phyloP scores from a whole-genome alignment of 2,113 vertebrate species.

The Anthoscopus minutus region DNA sequence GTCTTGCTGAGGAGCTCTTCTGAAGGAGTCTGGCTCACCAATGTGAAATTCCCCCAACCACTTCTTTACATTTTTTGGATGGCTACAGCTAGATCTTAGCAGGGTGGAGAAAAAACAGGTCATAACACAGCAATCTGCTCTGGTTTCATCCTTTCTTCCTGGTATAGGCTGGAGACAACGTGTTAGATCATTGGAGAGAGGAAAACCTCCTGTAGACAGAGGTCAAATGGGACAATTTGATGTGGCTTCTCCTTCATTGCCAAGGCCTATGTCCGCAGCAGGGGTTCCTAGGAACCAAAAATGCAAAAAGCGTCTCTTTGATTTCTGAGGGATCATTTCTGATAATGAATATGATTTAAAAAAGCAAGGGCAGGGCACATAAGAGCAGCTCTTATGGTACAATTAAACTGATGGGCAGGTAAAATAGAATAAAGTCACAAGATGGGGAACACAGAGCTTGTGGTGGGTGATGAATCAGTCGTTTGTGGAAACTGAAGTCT shows the following conservation, averaged over 20 bases:
- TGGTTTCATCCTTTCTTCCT: slow-evolving; percentile 43
- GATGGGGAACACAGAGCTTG: background rate
- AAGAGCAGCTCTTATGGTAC: background rate
- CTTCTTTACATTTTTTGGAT: slow-evolving; percentile 20
- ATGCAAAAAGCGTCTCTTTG: background rate
- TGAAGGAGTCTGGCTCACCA: slow-evolving; percentile 40
- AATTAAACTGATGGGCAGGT: slow-evolving; percentile 1
- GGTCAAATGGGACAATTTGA: slow-evolving; percentile 10
- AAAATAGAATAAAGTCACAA: background rate
- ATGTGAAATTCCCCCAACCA: slow-evolving; percentile 17
- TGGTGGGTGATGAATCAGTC: background rate
- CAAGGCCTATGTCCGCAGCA: background rate
- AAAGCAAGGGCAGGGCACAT: background rate
- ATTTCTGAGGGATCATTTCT: background rate
- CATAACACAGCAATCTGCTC: slow-evolving; percentile 33
- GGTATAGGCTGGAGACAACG: slow-evolving; percentile 1
- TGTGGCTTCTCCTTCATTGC: slow-evolving; percentile 3
- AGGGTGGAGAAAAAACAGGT: slow-evolving; percentile 21
- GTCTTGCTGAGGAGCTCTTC: slow-evolving; percentile 38
- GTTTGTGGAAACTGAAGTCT: background rate
- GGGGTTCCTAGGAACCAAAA: slow-evolving; percentile 7
- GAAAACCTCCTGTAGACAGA: background rate
- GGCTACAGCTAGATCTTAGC: slow-evolving; percentile 38
- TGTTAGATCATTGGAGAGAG: slow-evolving; percentile 22
- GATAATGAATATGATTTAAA: background rate